phyloP scores from a whole-genome alignment of 2,113 vertebrate genomes.

The Cyanoliseus patagonus region DNA sequence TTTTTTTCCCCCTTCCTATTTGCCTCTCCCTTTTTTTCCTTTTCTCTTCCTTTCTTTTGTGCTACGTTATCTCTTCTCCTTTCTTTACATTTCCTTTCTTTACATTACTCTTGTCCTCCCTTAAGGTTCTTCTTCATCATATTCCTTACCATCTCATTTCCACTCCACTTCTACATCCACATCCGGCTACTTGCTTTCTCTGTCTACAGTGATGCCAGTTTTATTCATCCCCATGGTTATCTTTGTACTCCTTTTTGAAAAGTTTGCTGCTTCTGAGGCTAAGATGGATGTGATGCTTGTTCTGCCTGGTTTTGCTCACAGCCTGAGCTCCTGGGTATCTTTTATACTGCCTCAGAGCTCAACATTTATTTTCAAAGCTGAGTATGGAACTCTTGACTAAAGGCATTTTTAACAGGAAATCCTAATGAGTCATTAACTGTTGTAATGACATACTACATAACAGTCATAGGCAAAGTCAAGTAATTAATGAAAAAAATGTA shows the following conservation, averaged over 20 bases:
- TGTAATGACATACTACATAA: background rate
- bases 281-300: background rate
- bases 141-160: background rate
- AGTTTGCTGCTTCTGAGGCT: background rate
- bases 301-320: background rate
- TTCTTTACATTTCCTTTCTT: background rate
- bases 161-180: background rate
- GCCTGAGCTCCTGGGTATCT: background rate
- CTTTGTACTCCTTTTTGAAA: background rate
- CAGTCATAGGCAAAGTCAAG: background rate
- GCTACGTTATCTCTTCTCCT: background rate
- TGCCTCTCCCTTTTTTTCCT: background rate
- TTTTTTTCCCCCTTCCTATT: background rate
- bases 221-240: background rate
- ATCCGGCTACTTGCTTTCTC: background rate
- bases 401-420: slow-evolving; percentile 8
- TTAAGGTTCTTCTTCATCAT: background rate
- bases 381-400: slow-evolving; percentile 10
- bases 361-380: slow-evolving; percentile 19
- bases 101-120: background rate
- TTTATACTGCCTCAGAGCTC: background rate
- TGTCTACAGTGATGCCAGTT: background rate
- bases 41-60: background rate
- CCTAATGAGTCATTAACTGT: slow-evolving; percentile 16
- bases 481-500: background rate